Percentiles rank a stretch among this genome's conserved stretches.
phyloP scores from a whole-genome alignment of 2,797 vertebrate species.

The Alcedo atthis region DNA sequence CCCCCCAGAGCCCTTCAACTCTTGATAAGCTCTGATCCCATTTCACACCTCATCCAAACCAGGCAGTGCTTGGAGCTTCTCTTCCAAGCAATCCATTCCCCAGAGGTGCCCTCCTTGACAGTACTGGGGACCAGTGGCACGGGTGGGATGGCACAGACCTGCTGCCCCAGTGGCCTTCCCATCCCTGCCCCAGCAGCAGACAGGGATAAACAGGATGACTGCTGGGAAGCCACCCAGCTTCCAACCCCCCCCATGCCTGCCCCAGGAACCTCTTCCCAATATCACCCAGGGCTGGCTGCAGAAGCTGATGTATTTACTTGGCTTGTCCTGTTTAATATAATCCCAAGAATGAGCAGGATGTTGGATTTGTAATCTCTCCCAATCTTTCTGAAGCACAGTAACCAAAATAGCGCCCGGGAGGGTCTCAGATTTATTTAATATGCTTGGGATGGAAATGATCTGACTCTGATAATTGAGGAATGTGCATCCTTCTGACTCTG shows the following conservation, averaged over 20 bases:
- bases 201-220: accelerated
- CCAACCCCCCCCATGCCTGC: background rate
- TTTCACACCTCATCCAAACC: background rate
- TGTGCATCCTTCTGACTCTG: accelerated
- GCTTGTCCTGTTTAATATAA: background rate
- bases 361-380: background rate
- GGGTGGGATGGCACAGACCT: background rate
- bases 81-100: background rate
- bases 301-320: background rate
- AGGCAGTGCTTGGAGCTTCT: background rate
- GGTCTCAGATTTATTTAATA: background rate
- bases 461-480: background rate
- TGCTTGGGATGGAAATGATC: background rate
- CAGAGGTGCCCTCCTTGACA: background rate
- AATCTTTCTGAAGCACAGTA: background rate
- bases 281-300: background rate
- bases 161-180: background rate
- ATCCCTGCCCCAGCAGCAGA: background rate
- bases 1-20: background rate
- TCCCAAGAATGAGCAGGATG: background rate
- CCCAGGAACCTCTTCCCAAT: background rate
- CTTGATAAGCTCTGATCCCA: background rate
- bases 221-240: background rate
- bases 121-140: accelerated
- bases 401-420: background rate